Percentiles rank a stretch among this genome's conserved stretches.
These are phyloP conservation scores for Chaenocephalus aceratus DNA, from an alignment of 2,113 vertebrate genomes.

Conservation along the genomic window DNA sequence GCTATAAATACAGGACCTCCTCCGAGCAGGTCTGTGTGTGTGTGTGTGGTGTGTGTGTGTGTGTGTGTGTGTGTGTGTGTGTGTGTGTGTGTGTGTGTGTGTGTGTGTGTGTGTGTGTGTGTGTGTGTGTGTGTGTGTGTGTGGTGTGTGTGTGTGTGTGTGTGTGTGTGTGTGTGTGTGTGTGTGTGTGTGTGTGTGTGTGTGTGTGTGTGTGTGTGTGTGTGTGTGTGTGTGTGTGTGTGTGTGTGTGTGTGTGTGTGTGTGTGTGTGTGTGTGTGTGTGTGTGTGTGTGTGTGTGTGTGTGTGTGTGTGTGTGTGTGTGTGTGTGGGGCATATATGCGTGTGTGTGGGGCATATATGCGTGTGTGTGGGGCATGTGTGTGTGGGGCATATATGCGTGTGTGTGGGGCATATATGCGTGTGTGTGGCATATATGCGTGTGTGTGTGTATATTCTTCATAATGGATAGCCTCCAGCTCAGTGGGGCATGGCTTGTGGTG, in stretches of 20 bases:
- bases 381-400: no score
- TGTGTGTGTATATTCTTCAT: no score
- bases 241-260: not conserved
- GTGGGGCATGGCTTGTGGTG: conserved; percentile 28
- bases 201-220: not conserved
- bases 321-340: not conserved
- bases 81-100: not conserved
- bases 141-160: no score
- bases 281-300: conserved; percentile 1
- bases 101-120: no score
- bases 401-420: not conserved
- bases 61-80: not conserved
- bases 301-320: conserved; percentile 1
- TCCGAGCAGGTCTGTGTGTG: conserved; percentile 40
- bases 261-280: no score
- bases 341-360: not conserved
- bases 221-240: not conserved
- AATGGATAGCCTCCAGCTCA: conserved; percentile 18
- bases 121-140: no score
- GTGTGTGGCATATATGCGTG: conserved; percentile 1
- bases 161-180: conserved; percentile 3
- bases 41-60: not conserved
- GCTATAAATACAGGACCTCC: conserved; percentile 74
- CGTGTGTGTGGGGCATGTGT: conserved; percentile 1
- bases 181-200: not conserved